Conservation (phyloP, 2,113 vertebrate genomes). For the Smithornis capensis region DNA sequence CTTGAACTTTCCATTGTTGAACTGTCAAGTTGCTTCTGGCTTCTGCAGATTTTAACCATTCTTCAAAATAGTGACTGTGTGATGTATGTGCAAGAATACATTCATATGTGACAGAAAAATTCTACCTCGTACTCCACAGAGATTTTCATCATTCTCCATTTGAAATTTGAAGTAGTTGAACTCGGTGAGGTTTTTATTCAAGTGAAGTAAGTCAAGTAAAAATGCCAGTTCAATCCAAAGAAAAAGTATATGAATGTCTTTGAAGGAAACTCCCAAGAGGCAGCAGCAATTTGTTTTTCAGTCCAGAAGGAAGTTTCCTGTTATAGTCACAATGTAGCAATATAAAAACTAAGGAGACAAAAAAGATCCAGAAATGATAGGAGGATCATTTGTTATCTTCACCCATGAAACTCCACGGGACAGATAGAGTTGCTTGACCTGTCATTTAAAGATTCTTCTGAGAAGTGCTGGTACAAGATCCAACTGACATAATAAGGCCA, state of each 20-base stretch:
- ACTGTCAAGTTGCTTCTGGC: not conserved
- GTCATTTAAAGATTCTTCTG: not conserved
- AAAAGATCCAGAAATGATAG: not conserved
- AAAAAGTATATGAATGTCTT: not conserved
- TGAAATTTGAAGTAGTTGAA: not conserved
- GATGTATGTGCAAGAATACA: not conserved
- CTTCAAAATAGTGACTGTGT: not conserved
- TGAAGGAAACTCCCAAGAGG: not conserved
- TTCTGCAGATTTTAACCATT: not conserved
- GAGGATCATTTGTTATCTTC: not conserved
- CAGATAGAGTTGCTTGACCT: not conserved
- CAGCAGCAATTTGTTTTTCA: not conserved
- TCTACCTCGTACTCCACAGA: not conserved
- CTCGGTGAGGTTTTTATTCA: not conserved
- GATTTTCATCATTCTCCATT: not conserved
- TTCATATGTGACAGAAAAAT: not conserved
- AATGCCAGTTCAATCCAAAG: not conserved
- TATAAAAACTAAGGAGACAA: not conserved
- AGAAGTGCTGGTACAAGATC: not conserved
- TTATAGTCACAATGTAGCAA: not conserved
- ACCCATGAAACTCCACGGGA: not conserved
- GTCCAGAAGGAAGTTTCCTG: not conserved
- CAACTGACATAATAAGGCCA: not conserved
- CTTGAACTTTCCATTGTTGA: not conserved
- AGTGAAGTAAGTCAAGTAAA: not conserved